A percentile compares a stretch with the other conserved stretches of the same genome.
phyloP scores from a whole-genome alignment of 2,113 vertebrate genomes.

The Spermophilus dauricus region DNA sequence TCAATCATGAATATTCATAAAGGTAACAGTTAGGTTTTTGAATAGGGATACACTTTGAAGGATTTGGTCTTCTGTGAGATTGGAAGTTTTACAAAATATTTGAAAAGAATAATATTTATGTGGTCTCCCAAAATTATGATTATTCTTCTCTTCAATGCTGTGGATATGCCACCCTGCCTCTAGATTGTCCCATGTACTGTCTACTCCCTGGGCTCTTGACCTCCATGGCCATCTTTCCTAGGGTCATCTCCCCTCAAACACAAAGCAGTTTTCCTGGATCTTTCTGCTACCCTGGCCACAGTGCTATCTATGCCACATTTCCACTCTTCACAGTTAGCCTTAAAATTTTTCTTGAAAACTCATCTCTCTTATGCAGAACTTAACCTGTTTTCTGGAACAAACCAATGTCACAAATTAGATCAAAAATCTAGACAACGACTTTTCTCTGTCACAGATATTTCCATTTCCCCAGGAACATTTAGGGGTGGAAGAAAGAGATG shows the following conservation, averaged over 20 bases:
- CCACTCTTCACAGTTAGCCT: background rate
- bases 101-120: background rate
- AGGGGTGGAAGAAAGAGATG: background rate
- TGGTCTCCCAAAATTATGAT: background rate
- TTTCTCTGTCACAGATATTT: background rate
- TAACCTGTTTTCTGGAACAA: background rate
- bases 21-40: background rate
- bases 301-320: background rate
- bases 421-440: background rate
- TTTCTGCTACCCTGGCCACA: background rate
- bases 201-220: rapidly evolving
- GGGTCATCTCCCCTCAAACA: background rate
- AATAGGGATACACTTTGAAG: background rate
- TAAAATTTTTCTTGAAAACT: background rate
- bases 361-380: background rate
- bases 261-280: background rate
- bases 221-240: background rate
- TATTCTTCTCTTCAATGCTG: background rate
- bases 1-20: background rate
- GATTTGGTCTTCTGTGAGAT: background rate
- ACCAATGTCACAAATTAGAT: background rate
- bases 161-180: background rate
- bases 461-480: background rate
- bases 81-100: background rate
- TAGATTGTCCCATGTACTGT: rapidly evolving